Base-by-base conservation (phyloP, 1,140 invertebrate genomes). In the Pseudobourletiella spinata region DNA sequence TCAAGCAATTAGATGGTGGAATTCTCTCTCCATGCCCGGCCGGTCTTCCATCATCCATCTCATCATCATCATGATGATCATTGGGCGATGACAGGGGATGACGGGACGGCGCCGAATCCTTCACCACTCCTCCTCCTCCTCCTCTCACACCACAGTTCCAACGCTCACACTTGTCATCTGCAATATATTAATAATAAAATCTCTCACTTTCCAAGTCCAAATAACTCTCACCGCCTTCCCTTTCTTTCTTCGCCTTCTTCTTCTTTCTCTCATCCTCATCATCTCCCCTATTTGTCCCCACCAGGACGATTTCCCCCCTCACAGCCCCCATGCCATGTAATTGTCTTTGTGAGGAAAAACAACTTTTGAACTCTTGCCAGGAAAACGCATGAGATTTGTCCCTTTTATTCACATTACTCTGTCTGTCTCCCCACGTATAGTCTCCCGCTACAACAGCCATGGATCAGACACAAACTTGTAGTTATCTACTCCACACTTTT, bases 11-110 rank as follows among this genome's bases (percentile, higher is more conserved):
- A 51, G 48, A 51, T 26, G 25, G 48, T 51, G 48, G 48, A 51
- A 25, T 51, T 22, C 3, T 25, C 25, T 26, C 48, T n/a, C 48
- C 22, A 51, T 51, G 48, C 24, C 48, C 24, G 25, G 25, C 24
- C 48, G 25, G 6, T 26, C 22, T 51, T 26, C 48, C 25, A 26
- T 51, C 48, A 51, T 51, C 48, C 48, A 51, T 51, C 48, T 24
- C 48, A n/a, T 51, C 48, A 51, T 51, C 48, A 51, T 51, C 48
- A n/a, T 51, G 22, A 51, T 51, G 22, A 51, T 51, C 48, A 24
- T 51, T 46, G 15, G 18, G 15, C 22, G 48, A 51, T 3, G 48
- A 51, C 25, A 51, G 3, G 48, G 48, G 22, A 51, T 26, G 48
- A 8, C 28, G 48, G 28, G 22, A 22, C 28, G 48, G 14, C 22